phyloP scores from a whole-genome alignment of 2,888 invertebrate genomes.

The Xanthorhoe designata region DNA sequence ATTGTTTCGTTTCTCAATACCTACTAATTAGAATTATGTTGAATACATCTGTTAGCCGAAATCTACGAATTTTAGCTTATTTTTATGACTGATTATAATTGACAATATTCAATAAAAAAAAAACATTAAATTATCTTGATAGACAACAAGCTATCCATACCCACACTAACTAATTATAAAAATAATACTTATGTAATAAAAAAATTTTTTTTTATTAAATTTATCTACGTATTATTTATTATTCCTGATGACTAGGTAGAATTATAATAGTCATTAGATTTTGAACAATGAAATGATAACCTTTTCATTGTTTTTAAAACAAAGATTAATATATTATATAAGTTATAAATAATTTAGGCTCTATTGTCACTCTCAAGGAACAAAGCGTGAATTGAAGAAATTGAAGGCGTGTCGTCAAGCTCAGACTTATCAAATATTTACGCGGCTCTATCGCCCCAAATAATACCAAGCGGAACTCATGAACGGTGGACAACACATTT shows the following conservation, averaged over 20 bases:
- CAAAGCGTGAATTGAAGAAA: conserved; percentile 36
- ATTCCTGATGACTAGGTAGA: not conserved
- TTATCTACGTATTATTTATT: too few species aligned
- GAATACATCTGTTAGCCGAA: not conserved
- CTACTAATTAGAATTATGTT: not conserved
- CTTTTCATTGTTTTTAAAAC: not conserved
- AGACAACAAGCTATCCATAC: not conserved
- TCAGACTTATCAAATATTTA: conserved; percentile 57
- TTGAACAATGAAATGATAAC: not conserved
- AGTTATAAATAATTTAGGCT: conserved; percentile 17
- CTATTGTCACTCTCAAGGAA: conserved; percentile 13
- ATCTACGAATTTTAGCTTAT: not conserved
- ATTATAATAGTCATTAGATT: too few species aligned
- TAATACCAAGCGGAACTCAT: conserved; percentile 46
- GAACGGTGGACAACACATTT: not conserved
- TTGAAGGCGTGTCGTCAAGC: conserved; percentile 42
- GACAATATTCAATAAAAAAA: not conserved
- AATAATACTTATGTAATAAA: too few species aligned
- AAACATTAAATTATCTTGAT: not conserved
- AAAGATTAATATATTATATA: not conserved
- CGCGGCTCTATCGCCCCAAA: conserved; percentile 49
- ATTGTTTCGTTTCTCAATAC: not conserved
- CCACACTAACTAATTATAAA: too few species aligned
- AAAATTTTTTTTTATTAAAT: too few species aligned
- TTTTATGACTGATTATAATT: not conserved